Evolutionary conservation across 2,113 vertebrate genomes (phyloP).

Genomic region (Circaetus gallicus): DNA sequence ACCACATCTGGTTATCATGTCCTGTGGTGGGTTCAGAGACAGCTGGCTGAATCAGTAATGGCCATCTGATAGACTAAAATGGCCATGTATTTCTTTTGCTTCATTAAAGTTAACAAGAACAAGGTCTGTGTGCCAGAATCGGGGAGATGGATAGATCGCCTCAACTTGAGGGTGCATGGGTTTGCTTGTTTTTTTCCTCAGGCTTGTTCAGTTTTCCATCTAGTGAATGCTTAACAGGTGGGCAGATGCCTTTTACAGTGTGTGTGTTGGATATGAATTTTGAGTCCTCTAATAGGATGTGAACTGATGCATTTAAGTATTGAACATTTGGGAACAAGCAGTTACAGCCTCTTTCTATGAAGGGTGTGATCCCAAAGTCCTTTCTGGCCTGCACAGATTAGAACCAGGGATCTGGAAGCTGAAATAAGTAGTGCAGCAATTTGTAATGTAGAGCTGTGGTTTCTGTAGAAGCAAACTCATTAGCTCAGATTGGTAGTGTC

Average conservation of each 20-base stretch:
- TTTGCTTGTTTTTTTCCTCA: background rate
- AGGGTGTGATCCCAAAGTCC: background rate
- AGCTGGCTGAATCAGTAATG: background rate
- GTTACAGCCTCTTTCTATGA: background rate
- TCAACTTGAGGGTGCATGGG: rapidly evolving
- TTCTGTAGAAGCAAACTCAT: constrained; percentile 23
- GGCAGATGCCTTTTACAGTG: background rate
- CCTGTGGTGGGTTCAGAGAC: background rate
- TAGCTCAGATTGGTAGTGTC: background rate
- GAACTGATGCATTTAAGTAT: background rate
- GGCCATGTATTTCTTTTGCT: background rate
- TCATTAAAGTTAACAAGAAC: background rate
- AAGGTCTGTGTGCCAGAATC: background rate
- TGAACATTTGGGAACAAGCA: background rate
- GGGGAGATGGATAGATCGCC: background rate
- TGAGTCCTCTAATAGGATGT: background rate
- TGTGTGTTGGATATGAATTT: background rate
- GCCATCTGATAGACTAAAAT: background rate
- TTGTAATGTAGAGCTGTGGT: background rate
- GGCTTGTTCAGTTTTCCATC: background rate
- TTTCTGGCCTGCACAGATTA: background rate
- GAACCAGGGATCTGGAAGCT: background rate
- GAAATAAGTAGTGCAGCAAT: background rate
- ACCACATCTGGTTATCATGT: background rate
- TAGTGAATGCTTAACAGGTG: background rate